Evolutionary conservation across 2,888 invertebrate genomes (phyloP).

Genomic region (Mythimna loreyi): DNA sequence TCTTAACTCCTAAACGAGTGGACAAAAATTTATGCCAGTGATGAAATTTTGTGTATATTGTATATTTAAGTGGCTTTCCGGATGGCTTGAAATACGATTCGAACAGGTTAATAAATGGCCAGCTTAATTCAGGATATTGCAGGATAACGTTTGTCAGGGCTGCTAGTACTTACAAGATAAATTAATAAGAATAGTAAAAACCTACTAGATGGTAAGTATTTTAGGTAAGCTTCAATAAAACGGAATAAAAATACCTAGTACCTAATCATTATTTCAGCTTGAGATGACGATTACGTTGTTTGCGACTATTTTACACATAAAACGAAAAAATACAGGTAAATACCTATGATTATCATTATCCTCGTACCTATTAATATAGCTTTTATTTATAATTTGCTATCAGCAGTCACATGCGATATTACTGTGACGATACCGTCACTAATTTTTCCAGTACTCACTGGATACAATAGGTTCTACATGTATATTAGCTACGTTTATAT

Average conservation of each 20-base stretch:
- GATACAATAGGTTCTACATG: background rate
- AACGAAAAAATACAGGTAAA: background rate
- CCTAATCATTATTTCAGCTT: background rate
- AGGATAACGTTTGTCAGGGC: too few species aligned
- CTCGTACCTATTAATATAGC: conserved; percentile 11
- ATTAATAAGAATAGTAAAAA: too few species aligned
- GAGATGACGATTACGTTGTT: background rate
- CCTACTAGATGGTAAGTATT: too few species aligned
- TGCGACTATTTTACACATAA: background rate
- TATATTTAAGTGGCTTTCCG: too few species aligned
- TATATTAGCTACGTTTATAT: background rate
- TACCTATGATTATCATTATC: background rate
- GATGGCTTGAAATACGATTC: too few species aligned
- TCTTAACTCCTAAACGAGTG: too few species aligned
- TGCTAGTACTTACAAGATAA: too few species aligned
- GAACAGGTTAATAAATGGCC: too few species aligned
- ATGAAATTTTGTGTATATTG: too few species aligned
- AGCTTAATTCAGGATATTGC: too few species aligned
- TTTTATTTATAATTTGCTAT: conserved; percentile 33
- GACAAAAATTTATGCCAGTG: too few species aligned
- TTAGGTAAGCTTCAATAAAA: background rate
- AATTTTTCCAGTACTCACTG: conserved; percentile 7
- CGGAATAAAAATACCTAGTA: background rate
- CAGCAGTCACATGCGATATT: background rate
- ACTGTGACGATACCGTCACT: conserved; percentile 4